These are phyloP conservation scores for Hemibagrus guttatus DNA, from an alignment of 2,797 vertebrate species.

Conservation along the genomic window DNA sequence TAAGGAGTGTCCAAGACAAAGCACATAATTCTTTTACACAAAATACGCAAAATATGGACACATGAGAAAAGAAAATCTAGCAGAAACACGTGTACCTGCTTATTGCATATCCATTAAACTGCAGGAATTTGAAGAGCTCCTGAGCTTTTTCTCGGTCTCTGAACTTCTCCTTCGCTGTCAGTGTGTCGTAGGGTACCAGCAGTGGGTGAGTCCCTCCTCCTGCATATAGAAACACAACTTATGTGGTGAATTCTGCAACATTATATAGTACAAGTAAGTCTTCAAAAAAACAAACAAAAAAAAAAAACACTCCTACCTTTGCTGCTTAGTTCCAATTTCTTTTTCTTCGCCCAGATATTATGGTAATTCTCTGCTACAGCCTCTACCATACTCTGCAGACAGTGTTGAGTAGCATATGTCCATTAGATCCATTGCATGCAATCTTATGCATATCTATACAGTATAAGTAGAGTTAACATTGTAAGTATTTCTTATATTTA, in stretches of 20 bases:
- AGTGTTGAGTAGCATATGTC: background rate
- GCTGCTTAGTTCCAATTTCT: conserved; percentile 89
- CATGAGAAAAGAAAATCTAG: background rate
- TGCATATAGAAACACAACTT: conserved; percentile 57
- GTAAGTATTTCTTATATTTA: no score
- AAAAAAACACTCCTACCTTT: conserved; percentile 84
- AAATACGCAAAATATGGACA: background rate
- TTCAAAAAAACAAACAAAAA: no score
- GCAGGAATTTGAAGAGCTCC: conserved; percentile 94
- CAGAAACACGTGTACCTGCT: conserved; percentile 76
- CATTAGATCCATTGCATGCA: background rate
- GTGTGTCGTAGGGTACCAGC: conserved; percentile 93
- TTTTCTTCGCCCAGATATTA: conserved; percentile 99
- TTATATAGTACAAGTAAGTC: conserved; percentile 1
- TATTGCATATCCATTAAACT: conserved; percentile 87
- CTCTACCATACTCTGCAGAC: conserved; percentile 90
- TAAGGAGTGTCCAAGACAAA: background rate
- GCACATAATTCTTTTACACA: background rate
- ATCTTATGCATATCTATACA: no score
- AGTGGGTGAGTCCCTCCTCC: conserved; percentile 93
- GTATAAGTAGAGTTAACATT: no score
- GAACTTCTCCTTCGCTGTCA: conserved; percentile 97
- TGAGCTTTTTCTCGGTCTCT: conserved; percentile 95
- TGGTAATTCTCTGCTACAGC: conserved; percentile 98
- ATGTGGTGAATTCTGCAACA: background rate